Percentiles rank a stretch among this genome's conserved stretches.
These are phyloP conservation scores for Melitaea cinxia DNA, from an alignment of 1,140 invertebrate species.

Conservation along the genomic window DNA sequence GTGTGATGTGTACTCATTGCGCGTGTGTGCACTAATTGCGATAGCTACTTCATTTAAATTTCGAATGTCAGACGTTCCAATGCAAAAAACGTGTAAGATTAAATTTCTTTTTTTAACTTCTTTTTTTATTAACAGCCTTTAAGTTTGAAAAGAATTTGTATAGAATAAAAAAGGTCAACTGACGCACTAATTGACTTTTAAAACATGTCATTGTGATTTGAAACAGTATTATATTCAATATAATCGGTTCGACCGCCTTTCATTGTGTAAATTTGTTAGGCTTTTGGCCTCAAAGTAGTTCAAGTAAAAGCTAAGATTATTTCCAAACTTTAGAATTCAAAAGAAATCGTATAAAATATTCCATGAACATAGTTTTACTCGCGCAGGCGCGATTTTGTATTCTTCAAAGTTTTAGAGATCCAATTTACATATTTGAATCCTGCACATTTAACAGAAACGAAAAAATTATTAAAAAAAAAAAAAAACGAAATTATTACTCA, in stretches of 20 bases:
- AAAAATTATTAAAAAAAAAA: slow-evolving; percentile 15
- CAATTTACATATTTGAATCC: slow-evolving; percentile 8
- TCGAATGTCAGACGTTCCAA: slow-evolving; percentile 69
- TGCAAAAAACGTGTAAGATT: slow-evolving; percentile 56
- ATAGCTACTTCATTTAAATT: slow-evolving; percentile 82
- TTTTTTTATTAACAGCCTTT: slow-evolving; percentile 10
- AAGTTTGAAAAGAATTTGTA: slow-evolving; percentile 10
- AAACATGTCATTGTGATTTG: slow-evolving; percentile 31
- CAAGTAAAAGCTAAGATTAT: slow-evolving; percentile 23
- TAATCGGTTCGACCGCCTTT: slow-evolving; percentile 22
- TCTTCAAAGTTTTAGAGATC: not conserved
- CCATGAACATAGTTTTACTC: slow-evolving; percentile 5
- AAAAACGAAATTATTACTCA: too few species aligned
- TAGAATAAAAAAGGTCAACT: not conserved
- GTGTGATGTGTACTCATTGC: slow-evolving; percentile 41
- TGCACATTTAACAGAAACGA: slow-evolving; percentile 14
- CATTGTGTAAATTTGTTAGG: slow-evolving; percentile 27
- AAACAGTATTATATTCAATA: slow-evolving; percentile 36
- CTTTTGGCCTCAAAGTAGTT: slow-evolving; percentile 25
- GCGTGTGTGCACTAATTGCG: slow-evolving; percentile 73
- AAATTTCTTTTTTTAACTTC: slow-evolving; percentile 44
- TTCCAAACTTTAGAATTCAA: slow-evolving; percentile 27
- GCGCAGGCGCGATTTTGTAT: slow-evolving; percentile 1
- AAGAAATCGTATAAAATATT: slow-evolving; percentile 17
- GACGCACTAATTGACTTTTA: slow-evolving; percentile 34